phyloP scores from a whole-genome alignment of 2,888 invertebrate species.

The Amphipoea lucens region DNA sequence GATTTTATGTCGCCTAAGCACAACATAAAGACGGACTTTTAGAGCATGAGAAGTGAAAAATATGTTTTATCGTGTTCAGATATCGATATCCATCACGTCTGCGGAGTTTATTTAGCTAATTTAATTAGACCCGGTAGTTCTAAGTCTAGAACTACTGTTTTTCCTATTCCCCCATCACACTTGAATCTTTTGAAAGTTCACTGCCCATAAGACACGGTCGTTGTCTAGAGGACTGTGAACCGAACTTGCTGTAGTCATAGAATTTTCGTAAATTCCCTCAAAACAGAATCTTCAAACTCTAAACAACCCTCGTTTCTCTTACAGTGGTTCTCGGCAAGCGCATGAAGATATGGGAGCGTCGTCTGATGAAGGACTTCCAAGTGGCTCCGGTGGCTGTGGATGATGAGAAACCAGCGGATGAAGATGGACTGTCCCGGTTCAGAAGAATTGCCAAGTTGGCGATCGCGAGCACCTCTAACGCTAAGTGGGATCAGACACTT shows the following conservation, averaged over 20 bases:
- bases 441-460: constrained; percentile 94
- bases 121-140: neutral
- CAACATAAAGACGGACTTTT: too few species aligned
- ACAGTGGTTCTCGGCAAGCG: constrained; percentile 94
- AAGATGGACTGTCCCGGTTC: constrained; percentile 92
- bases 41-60: too few species aligned
- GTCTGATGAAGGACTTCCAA: constrained; percentile 96
- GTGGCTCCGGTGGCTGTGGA: constrained; percentile 94
- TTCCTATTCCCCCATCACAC: too few species aligned
- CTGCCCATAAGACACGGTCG: too few species aligned
- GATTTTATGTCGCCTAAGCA: too few species aligned
- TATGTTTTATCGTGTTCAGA: too few species aligned
- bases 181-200: too few species aligned
- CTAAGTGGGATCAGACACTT: constrained; percentile 94
- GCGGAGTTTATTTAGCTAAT: neutral
- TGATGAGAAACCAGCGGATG: constrained; percentile 88
- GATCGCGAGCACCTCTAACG: constrained; percentile 92
- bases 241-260: neutral
- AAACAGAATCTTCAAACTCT: neutral
- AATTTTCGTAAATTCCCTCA: neutral
- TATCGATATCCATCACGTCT: too few species aligned
- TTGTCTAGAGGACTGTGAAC: too few species aligned
- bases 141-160: too few species aligned
- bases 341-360: constrained; percentile 96
- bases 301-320: neutral